Conservation (phyloP, 1,140 invertebrate species). For the Pseudoatta argentina region DNA sequence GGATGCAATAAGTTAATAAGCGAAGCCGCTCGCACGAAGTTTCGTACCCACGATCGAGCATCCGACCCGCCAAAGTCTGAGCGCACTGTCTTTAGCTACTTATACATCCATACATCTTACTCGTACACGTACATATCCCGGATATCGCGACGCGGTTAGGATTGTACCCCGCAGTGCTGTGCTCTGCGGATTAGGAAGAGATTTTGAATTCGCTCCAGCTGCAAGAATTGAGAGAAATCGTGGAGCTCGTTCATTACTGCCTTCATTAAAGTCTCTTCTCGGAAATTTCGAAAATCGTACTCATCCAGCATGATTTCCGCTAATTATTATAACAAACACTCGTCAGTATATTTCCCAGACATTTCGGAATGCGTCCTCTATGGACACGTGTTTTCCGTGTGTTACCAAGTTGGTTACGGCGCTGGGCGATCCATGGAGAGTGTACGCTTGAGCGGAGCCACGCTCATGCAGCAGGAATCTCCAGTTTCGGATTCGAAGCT, state of each 20-base stretch:
- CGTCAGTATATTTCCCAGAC: not conserved
- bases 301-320: not conserved
- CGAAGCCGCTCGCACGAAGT: conserved; percentile 57
- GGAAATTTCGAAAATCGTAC: not conserved
- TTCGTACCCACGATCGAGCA: conserved; percentile 60
- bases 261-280: not conserved
- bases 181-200: not conserved
- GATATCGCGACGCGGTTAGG: conserved; percentile 12
- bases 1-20: conserved; percentile 78
- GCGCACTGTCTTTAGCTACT: conserved; percentile 34
- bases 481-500: conserved; percentile 32
- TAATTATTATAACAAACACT: not conserved
- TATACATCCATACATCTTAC: conserved; percentile 6
- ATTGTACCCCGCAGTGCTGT: not conserved
- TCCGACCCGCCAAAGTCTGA: conserved; percentile 45
- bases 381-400: conserved; percentile 20
- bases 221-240: not conserved
- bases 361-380: not conserved
- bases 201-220: not conserved
- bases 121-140: not conserved
- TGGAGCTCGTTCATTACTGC: not conserved
- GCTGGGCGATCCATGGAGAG: not conserved
- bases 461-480: conserved; percentile 56
- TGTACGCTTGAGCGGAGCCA: not conserved
- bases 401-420: conserved; percentile 10